Conservation (phyloP, 2,797 vertebrate genomes). For the Clarias laeviceps region DNA sequence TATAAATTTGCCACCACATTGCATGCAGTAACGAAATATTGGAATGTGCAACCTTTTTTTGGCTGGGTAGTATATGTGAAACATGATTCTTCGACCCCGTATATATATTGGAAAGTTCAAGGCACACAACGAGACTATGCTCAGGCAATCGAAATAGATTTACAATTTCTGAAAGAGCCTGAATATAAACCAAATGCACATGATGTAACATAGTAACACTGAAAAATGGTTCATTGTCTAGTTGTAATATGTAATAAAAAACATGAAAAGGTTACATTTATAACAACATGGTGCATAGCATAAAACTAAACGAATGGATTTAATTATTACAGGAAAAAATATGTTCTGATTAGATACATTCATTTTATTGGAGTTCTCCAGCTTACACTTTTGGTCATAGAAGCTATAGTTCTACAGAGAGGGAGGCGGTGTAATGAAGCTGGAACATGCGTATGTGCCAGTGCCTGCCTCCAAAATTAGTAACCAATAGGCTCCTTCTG, state of each 20-base stretch:
- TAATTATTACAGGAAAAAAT: not conserved
- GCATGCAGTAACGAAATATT: no score
- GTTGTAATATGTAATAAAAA: not conserved
- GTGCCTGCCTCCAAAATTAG: slow-evolving; percentile 55
- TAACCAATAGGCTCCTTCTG: slow-evolving; percentile 59
- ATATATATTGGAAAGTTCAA: not conserved
- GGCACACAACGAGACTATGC: not conserved
- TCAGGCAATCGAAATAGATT: not conserved
- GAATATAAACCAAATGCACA: not conserved
- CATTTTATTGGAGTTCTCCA: not conserved
- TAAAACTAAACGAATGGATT: not conserved
- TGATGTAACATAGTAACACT: not conserved
- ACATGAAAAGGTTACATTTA: not conserved
- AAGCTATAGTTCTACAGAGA: slow-evolving; percentile 2
- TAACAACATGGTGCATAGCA: not conserved
- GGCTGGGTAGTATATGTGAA: not conserved
- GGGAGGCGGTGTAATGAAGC: slow-evolving; percentile 2
- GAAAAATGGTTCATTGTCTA: not conserved
- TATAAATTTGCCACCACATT: no score
- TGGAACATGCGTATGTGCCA: not conserved
- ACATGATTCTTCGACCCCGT: not conserved
- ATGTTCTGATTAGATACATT: not conserved
- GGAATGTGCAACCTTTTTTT: no score
- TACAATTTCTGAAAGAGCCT: not conserved
- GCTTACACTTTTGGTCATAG: not conserved